These are phyloP conservation scores for Hesperia comma DNA, from an alignment of 2,888 invertebrate species.

Conservation along the genomic window DNA sequence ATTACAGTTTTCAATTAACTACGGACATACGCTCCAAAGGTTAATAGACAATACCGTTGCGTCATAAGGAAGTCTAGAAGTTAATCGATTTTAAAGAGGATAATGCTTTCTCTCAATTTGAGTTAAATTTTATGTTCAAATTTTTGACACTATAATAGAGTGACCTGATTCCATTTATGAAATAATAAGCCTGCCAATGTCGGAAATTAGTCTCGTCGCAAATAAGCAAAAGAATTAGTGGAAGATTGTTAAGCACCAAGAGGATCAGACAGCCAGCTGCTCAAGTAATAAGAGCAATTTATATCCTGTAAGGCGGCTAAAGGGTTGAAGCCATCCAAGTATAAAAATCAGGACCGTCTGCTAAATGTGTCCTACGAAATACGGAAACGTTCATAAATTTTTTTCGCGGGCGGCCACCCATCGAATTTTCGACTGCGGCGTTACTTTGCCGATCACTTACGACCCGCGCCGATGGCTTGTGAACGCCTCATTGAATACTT, in stretches of 20 bases:
- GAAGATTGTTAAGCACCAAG: too few species aligned
- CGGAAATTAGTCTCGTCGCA: too few species aligned
- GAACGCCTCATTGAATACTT: slow-evolving; percentile 5
- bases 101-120: not conserved
- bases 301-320: not conserved
- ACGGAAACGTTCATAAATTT: slow-evolving; percentile 4
- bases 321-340: slow-evolving; percentile 20
- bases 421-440: slow-evolving; percentile 4
- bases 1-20: not conserved
- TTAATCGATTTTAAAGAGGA: not conserved
- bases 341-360: slow-evolving; percentile 16
- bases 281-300: not conserved
- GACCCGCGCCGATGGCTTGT: not conserved
- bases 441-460: slow-evolving; percentile 8
- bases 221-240: too few species aligned
- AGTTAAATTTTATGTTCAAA: not conserved
- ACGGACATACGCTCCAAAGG: not conserved
- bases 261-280: too few species aligned
- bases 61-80: slow-evolving; percentile 4
- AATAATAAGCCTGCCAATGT: too few species aligned
- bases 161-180: too few species aligned
- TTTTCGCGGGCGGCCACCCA: slow-evolving; percentile 4
- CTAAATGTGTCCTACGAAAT: not conserved
- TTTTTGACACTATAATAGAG: not conserved
- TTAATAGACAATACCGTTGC: slow-evolving; percentile 7